Percentiles rank a stretch among this genome's conserved stretches.
Conservation (phyloP, 2,797 vertebrate genomes). For the Paratrypauchen microcephalus region DNA sequence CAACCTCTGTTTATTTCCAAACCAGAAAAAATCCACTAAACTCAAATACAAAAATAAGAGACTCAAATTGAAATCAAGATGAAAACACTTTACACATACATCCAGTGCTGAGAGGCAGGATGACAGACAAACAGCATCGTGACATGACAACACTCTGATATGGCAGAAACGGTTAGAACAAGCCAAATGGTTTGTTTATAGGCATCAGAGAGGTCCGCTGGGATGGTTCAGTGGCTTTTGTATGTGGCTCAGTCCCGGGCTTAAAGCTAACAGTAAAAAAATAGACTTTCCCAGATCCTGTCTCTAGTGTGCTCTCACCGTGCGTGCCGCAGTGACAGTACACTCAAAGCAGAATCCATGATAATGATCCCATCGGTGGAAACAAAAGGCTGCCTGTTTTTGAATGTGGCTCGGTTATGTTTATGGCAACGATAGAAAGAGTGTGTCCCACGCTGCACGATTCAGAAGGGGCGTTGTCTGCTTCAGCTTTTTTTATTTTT, state of each 20-base stretch:
- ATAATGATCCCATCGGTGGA: slow-evolving; percentile 33
- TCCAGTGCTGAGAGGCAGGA: slow-evolving; percentile 70
- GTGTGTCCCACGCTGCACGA: slow-evolving; percentile 47
- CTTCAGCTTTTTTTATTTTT: slow-evolving; percentile 23
- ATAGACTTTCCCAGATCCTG: slow-evolving; percentile 65
- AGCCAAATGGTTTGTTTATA: slow-evolving; percentile 63
- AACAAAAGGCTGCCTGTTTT: slow-evolving; percentile 13
- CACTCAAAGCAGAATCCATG: slow-evolving; percentile 51
- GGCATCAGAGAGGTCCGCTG: slow-evolving; percentile 55
- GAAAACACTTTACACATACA: slow-evolving; percentile 71
- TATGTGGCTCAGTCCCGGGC: slow-evolving; percentile 55
- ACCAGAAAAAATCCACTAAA: slow-evolving; percentile 71
- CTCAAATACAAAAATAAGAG: slow-evolving; percentile 79
- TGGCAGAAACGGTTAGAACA: slow-evolving; percentile 64
- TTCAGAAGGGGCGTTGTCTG: slow-evolving; percentile 71
- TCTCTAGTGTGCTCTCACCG: slow-evolving; percentile 56
- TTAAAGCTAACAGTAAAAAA: slow-evolving; percentile 79
- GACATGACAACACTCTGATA: slow-evolving; percentile 65
- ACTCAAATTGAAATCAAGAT: slow-evolving; percentile 69
- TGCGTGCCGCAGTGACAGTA: slow-evolving; percentile 66
- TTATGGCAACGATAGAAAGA: slow-evolving; percentile 28
- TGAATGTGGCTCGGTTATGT: slow-evolving; percentile 13
- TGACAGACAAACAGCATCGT: slow-evolving; percentile 61
- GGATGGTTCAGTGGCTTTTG: slow-evolving; percentile 58
- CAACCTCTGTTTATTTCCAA: slow-evolving; percentile 77